A percentile compares a stretch with the other conserved stretches of the same genome.
Conservation (phyloP, 2,888 invertebrate species). For the Sesamia inferens region DNA sequence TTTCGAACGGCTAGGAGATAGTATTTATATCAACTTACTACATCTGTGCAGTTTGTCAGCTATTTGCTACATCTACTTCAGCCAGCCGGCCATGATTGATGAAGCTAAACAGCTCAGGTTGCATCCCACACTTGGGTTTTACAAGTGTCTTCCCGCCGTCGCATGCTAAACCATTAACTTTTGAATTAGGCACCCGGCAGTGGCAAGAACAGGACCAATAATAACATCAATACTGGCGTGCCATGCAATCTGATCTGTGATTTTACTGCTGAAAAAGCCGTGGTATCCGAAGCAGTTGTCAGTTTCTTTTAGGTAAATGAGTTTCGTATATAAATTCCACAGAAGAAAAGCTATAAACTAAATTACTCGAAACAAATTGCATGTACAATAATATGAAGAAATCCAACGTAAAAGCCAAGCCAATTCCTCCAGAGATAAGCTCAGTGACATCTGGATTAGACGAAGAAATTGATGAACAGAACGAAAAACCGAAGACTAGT, state of each 20-base stretch:
- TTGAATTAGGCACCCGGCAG: too few species aligned
- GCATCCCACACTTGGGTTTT: background rate
- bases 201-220: background rate
- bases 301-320: background rate
- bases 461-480: slow-evolving; percentile 53
- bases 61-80: background rate
- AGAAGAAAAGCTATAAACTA: background rate
- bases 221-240: background rate
- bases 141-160: background rate
- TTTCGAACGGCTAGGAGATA: background rate
- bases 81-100: background rate
- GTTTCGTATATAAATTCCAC: background rate
- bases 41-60: background rate
- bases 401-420: background rate
- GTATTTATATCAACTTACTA: background rate
- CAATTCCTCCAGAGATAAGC: background rate
- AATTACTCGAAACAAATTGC: background rate
- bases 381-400: slow-evolving; percentile 25
- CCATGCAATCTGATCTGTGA: too few species aligned
- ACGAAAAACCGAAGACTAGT: slow-evolving; percentile 61
- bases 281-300: background rate
- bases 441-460: slow-evolving; percentile 66
- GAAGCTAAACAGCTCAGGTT: background rate
- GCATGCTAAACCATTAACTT: background rate
- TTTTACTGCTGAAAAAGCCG: background rate